These are phyloP conservation scores for Toxonevra muliebris DNA, from an alignment of 2,888 invertebrate species.

Conservation along the genomic window DNA sequence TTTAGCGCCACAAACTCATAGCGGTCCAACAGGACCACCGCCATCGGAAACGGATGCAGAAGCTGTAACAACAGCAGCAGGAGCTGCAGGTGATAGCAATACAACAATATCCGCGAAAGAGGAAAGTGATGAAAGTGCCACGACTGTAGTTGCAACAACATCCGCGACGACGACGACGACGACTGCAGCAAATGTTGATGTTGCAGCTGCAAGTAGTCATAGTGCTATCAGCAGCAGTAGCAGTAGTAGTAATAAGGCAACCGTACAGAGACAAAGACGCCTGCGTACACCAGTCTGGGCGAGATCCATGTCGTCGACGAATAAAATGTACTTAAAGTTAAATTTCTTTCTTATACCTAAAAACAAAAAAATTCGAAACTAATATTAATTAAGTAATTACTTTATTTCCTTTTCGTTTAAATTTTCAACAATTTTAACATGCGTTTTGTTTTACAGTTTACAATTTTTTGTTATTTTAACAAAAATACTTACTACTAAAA, in stretches of 20 bases:
- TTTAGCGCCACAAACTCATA: conserved; percentile 64
- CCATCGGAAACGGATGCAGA: conserved; percentile 42
- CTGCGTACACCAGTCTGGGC: conserved; percentile 86
- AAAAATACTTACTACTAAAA: conserved; percentile 10
- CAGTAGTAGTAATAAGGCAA: conserved; percentile 66
- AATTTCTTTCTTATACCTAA: not conserved
- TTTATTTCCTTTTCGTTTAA: conserved; percentile 19
- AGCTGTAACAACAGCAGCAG: conserved; percentile 26
- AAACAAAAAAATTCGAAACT: not conserved
- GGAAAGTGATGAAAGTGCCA: not conserved
- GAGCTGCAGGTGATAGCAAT: conserved; percentile 14
- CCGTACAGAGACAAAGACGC: conserved; percentile 75
- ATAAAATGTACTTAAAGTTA: conserved; percentile 66
- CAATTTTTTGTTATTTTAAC: conserved; percentile 20
- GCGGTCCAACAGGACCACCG: conserved; percentile 66
- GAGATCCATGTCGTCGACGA: conserved; percentile 73
- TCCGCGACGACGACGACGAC: conserved; percentile 28
- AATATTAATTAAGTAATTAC: conserved; percentile 12
- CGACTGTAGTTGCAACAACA: conserved; percentile 20
- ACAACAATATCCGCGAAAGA: conserved; percentile 4
- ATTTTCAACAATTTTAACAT: conserved; percentile 28
- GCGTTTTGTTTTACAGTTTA: conserved; percentile 19
- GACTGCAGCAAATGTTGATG: conserved; percentile 24
- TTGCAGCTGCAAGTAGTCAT: conserved; percentile 36
- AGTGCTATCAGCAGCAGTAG: conserved; percentile 55